Percentiles rank a stretch among this genome's conserved stretches.
Evolutionary conservation across 2,888 invertebrate genomes (phyloP).

Genomic region (Tinea pellionella): DNA sequence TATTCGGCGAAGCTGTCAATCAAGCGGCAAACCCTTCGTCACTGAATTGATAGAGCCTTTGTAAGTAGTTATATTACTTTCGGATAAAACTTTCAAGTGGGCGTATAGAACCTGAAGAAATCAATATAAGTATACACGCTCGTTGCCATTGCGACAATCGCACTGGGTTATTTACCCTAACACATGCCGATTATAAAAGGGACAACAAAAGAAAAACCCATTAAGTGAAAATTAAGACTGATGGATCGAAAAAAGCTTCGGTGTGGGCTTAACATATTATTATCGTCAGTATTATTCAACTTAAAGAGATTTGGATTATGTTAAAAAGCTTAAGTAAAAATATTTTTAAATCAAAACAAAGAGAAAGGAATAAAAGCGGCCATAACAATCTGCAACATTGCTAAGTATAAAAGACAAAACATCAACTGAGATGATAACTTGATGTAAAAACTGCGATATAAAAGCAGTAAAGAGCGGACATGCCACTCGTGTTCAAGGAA

Average conservation of each 20-base stretch:
- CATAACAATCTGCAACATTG: background rate
- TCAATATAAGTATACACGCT: slow-evolving; percentile 27
- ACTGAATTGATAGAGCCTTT: slow-evolving; percentile 44
- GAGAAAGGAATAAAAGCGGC: background rate
- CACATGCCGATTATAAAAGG: background rate
- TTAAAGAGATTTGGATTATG: too few species aligned
- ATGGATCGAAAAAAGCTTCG: background rate
- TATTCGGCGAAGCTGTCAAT: slow-evolving; percentile 37
- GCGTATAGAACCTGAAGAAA: slow-evolving; percentile 21
- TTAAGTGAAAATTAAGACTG: slow-evolving; percentile 6
- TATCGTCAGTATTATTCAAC: too few species aligned
- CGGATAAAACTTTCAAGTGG: background rate
- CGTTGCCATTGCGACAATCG: slow-evolving; percentile 28
- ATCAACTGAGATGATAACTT: background rate
- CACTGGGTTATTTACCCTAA: slow-evolving; percentile 13
- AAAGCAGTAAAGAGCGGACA: background rate
- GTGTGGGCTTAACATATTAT: background rate
- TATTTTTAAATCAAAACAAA: too few species aligned
- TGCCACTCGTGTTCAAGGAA: slow-evolving; percentile 39
- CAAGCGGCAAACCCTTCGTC: slow-evolving; percentile 34
- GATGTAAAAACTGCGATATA: background rate
- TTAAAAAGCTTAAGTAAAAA: too few species aligned
- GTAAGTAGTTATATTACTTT: background rate
- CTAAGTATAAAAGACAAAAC: background rate
- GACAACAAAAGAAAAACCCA: slow-evolving; percentile 4